phyloP scores from a whole-genome alignment of 2,113 vertebrate species.

The Mystacornis crossleyi region DNA sequence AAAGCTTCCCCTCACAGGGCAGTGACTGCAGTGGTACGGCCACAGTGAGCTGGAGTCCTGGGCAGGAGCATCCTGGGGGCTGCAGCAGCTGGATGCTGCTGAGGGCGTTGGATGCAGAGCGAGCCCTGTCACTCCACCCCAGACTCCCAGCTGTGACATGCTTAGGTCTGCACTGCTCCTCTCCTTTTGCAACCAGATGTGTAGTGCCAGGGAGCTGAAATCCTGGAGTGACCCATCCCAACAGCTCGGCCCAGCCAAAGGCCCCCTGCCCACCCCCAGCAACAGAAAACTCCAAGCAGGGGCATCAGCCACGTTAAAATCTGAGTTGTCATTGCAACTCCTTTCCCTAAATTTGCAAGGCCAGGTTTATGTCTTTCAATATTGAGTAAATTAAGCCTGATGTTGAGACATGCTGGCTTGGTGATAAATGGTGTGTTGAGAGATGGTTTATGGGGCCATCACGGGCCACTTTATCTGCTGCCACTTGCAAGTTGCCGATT shows the following conservation, averaged over 20 bases:
- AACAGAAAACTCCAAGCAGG: background rate
- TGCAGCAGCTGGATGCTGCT: background rate
- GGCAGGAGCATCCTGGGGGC: background rate
- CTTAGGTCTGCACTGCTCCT: background rate
- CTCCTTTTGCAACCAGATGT: background rate
- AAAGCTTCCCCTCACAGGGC: background rate
- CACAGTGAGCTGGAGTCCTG: fast-evolving
- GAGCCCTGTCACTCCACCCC: background rate
- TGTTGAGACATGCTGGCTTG: background rate
- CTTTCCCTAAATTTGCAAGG: background rate
- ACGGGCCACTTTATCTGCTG: background rate
- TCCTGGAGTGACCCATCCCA: background rate
- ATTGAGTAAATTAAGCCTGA: background rate
- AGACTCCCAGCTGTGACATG: background rate
- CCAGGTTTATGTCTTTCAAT: background rate
- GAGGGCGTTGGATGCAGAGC: fast-evolving
- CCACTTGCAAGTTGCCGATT: background rate
- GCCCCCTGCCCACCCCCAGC: fast-evolving
- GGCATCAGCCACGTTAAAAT: background rate
- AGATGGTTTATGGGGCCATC: conserved; percentile 14
- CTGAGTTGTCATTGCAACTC: background rate
- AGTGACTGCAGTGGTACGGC: background rate
- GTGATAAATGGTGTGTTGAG: conserved; percentile 10
- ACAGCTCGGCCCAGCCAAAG: background rate
- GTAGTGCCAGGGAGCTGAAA: background rate